Evolutionary conservation across 2,888 invertebrate species (phyloP), one percentile per base, ranked within the genome.

Genomic region (Megastigmus dorsalis): DNA sequence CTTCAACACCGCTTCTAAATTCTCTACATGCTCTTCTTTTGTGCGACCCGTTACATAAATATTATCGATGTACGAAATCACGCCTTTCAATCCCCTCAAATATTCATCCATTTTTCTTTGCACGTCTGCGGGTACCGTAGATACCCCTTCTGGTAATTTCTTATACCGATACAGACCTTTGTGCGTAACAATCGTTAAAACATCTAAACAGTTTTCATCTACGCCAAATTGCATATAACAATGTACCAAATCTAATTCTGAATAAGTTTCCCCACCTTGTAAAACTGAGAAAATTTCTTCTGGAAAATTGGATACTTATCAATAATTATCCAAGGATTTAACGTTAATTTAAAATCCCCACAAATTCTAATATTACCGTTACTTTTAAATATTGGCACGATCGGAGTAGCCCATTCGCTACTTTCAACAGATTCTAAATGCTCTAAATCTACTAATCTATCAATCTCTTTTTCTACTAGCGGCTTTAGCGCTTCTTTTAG

Each of bases 51-150:
- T 79, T 6, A 81, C 55, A 26, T 81, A 78, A 20, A 78, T 77
- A 45, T 82, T 81, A 63, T 82, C 83, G 6, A 82, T 41, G 54
- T 77, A 82, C 6, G 71, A 38, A 0, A 76, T 75, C 1, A 77
- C 76, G 15, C 77, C 75, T 6, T 65, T 54, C 55, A 10, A 82
- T 75, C 77, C 80, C 20, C 50, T 43, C 18, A 83, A 60, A 28
- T 83, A 68, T 28, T 75, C 62, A 23, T 85, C 83, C 79, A 83
- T 81, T 30, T 80, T 78, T 62, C 78, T 74, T 67, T 83, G 82
- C 63, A 83, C 83, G 50, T 82, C 82, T 20, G 82, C 80, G 28
- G 60, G 60, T 10, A 43, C 59, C 0, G 52, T 26, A 4, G 73
- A 43, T 15, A 67, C 30, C 0, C 59, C 60, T 60, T 59, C 73